Evolutionary conservation across 2,113 vertebrate species (phyloP).

Genomic region (Oryzias melastigma): DNA sequence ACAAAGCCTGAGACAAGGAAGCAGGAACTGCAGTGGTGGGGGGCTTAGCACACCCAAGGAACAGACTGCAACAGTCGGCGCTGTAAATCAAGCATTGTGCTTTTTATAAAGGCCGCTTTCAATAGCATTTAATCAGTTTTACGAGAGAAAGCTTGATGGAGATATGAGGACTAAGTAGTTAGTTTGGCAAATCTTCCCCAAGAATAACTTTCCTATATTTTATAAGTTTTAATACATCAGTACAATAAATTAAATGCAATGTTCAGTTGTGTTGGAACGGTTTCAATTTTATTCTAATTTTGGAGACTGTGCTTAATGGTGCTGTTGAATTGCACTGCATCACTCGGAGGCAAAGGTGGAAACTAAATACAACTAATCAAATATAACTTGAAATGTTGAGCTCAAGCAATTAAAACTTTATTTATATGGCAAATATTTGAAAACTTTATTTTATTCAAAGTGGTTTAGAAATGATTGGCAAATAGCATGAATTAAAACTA

Average conservation of each 20-base stretch:
- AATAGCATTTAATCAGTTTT: slow-evolving; percentile 13
- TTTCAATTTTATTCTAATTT: slow-evolving; percentile 3
- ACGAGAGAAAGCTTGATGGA: slow-evolving; percentile 1
- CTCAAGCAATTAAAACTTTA: too few species aligned
- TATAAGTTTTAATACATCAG: not conserved
- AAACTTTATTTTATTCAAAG: too few species aligned
- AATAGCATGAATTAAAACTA: too few species aligned
- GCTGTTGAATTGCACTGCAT: slow-evolving; percentile 4
- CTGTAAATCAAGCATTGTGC: not conserved
- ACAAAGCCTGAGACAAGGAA: not conserved
- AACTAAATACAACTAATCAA: slow-evolving; percentile 7
- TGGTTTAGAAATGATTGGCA: too few species aligned
- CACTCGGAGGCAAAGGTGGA: not conserved
- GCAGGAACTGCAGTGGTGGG: not conserved
- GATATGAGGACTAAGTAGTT: slow-evolving; percentile 11
- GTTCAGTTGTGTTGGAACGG: slow-evolving; percentile 3
- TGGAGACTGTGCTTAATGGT: not conserved
- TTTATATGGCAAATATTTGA: too few species aligned
- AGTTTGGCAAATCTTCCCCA: slow-evolving; percentile 5
- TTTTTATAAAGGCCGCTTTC: slow-evolving; percentile 10
- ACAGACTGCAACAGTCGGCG: not conserved
- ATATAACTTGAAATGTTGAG: not conserved
- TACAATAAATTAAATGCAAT: not conserved
- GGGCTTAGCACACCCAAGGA: not conserved
- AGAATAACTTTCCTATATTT: slow-evolving; percentile 12